Evolutionary conservation across 2,888 invertebrate genomes (phyloP).

Genomic region (Ariolimax columbianus): DNA sequence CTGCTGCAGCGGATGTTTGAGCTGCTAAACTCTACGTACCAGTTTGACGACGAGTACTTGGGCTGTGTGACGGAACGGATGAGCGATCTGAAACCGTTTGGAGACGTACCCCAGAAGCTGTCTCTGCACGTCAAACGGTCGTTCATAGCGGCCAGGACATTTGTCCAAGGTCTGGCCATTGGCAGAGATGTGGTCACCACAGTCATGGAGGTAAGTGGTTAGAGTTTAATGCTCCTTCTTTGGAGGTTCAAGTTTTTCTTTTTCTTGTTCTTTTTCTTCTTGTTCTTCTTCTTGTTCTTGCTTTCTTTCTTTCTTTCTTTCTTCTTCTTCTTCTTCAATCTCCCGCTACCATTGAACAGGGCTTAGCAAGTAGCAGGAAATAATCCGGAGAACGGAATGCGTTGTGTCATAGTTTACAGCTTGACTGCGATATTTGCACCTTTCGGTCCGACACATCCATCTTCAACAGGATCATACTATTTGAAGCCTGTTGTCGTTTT

Average conservation of each 20-base stretch:
- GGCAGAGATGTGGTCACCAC: slow-evolving; percentile 87
- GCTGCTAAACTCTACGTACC: slow-evolving; percentile 92
- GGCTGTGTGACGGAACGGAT: slow-evolving; percentile 93
- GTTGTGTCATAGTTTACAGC: no score
- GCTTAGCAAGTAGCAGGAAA: not conserved
- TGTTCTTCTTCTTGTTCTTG: slow-evolving; percentile 10
- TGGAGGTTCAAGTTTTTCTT: not conserved
- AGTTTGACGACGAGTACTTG: slow-evolving; percentile 88
- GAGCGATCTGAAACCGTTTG: slow-evolving; percentile 95
- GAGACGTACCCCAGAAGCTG: slow-evolving; percentile 94
- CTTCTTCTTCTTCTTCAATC: no score
- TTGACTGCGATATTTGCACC: no score
- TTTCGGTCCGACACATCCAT: no score
- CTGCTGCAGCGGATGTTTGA: slow-evolving; percentile 96
- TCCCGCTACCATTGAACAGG: no score
- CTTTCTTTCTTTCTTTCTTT: no score
- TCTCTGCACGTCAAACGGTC: slow-evolving; percentile 92
- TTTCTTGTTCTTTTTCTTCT: not conserved
- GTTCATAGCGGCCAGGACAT: slow-evolving; percentile 95
- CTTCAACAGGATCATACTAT: no score
- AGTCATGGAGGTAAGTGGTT: slow-evolving; percentile 73
- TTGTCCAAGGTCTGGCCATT: slow-evolving; percentile 91
- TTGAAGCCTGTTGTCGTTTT: no score
- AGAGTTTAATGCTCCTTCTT: not conserved
- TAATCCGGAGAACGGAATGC: no score